Evolutionary conservation across 2,888 invertebrate genomes (phyloP).

Genomic region (Eurois occulta): DNA sequence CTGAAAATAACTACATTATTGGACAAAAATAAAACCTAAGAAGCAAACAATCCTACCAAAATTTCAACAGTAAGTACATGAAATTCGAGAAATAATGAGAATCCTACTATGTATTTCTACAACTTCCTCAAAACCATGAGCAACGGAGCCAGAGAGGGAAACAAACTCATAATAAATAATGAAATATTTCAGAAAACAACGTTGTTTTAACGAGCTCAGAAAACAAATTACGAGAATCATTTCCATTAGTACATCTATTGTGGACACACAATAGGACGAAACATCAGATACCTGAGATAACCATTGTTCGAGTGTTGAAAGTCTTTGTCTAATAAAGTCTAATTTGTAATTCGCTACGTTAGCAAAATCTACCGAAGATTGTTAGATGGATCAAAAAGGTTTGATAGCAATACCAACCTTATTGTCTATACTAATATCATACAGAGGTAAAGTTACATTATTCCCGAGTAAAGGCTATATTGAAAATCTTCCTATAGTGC

Average conservation of each 20-base stretch:
- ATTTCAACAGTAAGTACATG: not conserved
- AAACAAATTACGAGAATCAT: slow-evolving; percentile 49
- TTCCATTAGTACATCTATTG: slow-evolving; percentile 55
- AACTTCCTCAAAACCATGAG: slow-evolving; percentile 17
- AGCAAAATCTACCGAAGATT: slow-evolving; percentile 12
- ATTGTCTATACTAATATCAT: not conserved
- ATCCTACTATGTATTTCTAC: slow-evolving; percentile 7
- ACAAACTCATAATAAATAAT: slow-evolving; percentile 52
- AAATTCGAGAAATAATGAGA: slow-evolving; percentile 11
- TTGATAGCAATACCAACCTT: not conserved
- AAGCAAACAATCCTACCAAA: slow-evolving; percentile 7
- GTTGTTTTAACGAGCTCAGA: slow-evolving; percentile 39
- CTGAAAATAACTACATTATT: not conserved
- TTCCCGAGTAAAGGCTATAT: not conserved
- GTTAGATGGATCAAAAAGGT: slow-evolving; percentile 16
- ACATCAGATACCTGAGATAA: slow-evolving; percentile 49
- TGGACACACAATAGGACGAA: slow-evolving; percentile 55
- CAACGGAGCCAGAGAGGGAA: not conserved
- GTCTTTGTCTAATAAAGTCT: slow-evolving; percentile 43
- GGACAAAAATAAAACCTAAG: not conserved
- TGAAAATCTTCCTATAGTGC: not conserved
- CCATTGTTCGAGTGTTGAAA: slow-evolving; percentile 59
- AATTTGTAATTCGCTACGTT: slow-evolving; percentile 46
- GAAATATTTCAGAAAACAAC: slow-evolving; percentile 48
- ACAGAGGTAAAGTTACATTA: not conserved